A percentile compares a stretch with the other conserved stretches of the same genome.
phyloP scores from a whole-genome alignment of 2,113 vertebrate species.

The Pachycephala philippinensis region DNA sequence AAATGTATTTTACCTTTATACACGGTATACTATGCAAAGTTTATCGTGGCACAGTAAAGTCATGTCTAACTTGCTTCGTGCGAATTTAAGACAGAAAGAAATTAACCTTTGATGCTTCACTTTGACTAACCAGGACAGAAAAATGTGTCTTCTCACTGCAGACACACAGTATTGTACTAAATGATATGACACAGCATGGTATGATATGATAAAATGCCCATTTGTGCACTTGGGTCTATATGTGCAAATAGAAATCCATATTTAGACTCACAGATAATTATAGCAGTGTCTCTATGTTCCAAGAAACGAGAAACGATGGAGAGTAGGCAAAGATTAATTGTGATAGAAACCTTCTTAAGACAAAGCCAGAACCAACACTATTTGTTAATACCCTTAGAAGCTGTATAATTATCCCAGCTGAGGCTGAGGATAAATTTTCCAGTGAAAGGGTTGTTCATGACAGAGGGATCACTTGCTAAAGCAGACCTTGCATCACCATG shows the following conservation, averaged over 20 bases:
- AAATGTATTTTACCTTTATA: constrained; percentile 74
- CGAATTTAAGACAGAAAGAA: constrained; percentile 41
- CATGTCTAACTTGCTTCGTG: constrained; percentile 50
- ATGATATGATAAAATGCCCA: background rate
- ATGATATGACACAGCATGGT: background rate
- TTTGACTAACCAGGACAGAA: constrained; percentile 57
- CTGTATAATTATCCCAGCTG: background rate
- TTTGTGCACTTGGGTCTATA: constrained; percentile 11
- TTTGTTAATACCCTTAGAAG: background rate
- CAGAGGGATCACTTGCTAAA: background rate
- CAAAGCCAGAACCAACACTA: background rate
- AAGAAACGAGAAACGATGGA: background rate
- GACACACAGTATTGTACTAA: background rate
- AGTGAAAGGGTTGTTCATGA: background rate
- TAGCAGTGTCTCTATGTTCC: background rate
- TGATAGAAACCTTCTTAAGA: background rate
- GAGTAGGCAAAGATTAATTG: background rate
- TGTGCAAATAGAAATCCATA: background rate
- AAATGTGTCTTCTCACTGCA: constrained; percentile 39
- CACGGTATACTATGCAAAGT: constrained; percentile 67
- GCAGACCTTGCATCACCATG: background rate
- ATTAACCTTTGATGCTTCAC: constrained; percentile 46
- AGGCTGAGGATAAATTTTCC: background rate
- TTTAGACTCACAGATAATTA: constrained; percentile 11
- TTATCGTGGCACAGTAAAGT: constrained; percentile 65